A percentile compares a stretch with the other conserved stretches of the same genome.
Evolutionary conservation across 2,797 vertebrate genomes (phyloP).

Genomic region (Discoglossus pictus): DNA sequence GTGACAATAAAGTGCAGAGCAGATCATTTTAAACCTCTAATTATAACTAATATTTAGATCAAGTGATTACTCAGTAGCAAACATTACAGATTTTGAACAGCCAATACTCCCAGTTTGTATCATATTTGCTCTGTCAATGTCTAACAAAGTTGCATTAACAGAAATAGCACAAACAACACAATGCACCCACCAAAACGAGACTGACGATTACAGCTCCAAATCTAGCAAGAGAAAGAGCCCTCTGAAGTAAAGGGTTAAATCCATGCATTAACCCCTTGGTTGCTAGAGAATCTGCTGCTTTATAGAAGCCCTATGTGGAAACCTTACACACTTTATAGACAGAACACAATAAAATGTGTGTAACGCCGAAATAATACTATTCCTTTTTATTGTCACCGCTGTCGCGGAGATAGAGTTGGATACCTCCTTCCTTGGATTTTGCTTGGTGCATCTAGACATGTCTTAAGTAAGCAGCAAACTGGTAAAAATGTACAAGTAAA

Average conservation of each 20-base stretch:
- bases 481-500: slow-evolving; percentile 53
- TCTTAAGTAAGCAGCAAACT: slow-evolving; percentile 52
- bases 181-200: too few relatives aligned
- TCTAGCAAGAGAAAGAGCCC: neutral
- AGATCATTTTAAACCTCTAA: too few relatives aligned
- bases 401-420: slow-evolving; percentile 29
- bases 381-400: neutral
- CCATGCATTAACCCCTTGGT: neutral
- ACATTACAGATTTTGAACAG: too few relatives aligned
- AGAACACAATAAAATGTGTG: slow-evolving; percentile 29
- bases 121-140: too few relatives aligned
- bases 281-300: neutral
- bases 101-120: too few relatives aligned
- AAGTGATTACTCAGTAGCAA: too few relatives aligned
- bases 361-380: neutral
- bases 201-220: too few relatives aligned
- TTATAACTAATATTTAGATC: too few relatives aligned
- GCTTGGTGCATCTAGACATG: slow-evolving; percentile 47
- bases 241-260: slow-evolving; percentile 25
- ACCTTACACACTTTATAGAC: slow-evolving; percentile 47
- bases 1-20: too few relatives aligned
- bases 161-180: too few relatives aligned
- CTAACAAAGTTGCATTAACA: too few relatives aligned
- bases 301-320: slow-evolving; percentile 15
- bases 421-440: slow-evolving; percentile 34